These are phyloP conservation scores for Henicopernis longicauda DNA, from an alignment of 2,113 vertebrate genomes.

Conservation along the genomic window DNA sequence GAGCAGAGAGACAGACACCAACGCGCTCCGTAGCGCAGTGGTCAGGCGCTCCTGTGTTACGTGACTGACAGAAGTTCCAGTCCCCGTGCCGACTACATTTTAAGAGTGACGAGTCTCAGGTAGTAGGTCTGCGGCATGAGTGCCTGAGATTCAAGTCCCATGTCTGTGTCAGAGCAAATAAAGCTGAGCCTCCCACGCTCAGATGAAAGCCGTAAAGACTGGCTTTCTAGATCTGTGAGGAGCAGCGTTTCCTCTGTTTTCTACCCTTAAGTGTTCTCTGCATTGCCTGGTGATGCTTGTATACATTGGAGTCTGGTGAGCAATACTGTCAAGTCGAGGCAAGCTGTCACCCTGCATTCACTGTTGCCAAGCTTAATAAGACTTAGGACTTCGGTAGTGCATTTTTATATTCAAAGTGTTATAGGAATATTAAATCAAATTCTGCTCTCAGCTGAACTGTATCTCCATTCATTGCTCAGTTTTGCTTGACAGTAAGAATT, in stretches of 20 bases:
- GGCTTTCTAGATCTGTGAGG: not conserved
- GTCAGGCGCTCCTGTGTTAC: not conserved
- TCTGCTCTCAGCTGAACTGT: slow-evolving; percentile 28
- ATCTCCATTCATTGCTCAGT: not conserved
- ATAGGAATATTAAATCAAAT: slow-evolving; percentile 44
- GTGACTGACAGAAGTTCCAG: not conserved
- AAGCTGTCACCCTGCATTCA: not conserved
- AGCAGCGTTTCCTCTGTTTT: not conserved
- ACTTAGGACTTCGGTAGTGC: slow-evolving; percentile 14
- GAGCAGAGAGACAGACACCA: not conserved
- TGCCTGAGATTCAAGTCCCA: not conserved
- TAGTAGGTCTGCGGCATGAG: not conserved
- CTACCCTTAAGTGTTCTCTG: not conserved
- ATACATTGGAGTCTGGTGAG: not conserved
- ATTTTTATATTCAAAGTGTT: slow-evolving; percentile 36
- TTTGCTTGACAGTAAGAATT: slow-evolving; percentile 36
- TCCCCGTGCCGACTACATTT: not conserved
- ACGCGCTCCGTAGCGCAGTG: rapidly evolving
- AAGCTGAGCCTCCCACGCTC: not conserved
- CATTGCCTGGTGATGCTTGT: not conserved
- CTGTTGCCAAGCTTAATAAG: not conserved
- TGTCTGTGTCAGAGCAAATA: not conserved
- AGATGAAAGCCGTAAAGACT: not conserved
- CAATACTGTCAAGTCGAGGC: not conserved
- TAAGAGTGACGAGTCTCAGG: not conserved